These are phyloP conservation scores for Echinops telfairi DNA, from an alignment of 2,113 vertebrate species.

Conservation along the genomic window DNA sequence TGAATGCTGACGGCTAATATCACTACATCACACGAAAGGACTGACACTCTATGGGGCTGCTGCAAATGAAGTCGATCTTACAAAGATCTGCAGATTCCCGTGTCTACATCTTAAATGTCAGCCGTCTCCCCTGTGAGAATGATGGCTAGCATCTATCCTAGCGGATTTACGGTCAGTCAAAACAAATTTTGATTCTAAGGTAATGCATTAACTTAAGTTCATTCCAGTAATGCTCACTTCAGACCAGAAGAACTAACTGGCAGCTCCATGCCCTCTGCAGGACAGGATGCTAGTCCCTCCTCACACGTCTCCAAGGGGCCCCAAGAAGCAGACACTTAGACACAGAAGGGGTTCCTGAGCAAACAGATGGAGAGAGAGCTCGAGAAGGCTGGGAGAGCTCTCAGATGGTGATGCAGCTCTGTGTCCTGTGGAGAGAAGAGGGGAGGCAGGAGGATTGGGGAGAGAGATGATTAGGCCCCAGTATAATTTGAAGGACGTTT, in stretches of 20 bases:
- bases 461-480: background rate
- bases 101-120: background rate
- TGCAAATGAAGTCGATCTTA: conserved; percentile 1
- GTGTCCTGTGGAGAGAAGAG: background rate
- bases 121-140: background rate
- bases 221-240: background rate
- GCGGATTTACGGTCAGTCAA: background rate
- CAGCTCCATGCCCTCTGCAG: background rate
- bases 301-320: background rate
- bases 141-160: background rate
- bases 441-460: background rate
- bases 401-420: background rate
- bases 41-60: background rate
- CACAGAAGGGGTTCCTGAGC: background rate
- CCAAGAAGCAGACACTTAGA: background rate
- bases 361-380: background rate
- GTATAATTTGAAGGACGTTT: background rate
- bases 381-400: background rate
- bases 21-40: background rate
- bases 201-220: background rate
- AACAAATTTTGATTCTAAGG: conserved; percentile 6
- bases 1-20: conserved; percentile 70
- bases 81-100: background rate
- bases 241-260: background rate
- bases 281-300: background rate